Evolutionary conservation across 2,797 vertebrate species (phyloP).

Genomic region (Gambelia wislizenii): DNA sequence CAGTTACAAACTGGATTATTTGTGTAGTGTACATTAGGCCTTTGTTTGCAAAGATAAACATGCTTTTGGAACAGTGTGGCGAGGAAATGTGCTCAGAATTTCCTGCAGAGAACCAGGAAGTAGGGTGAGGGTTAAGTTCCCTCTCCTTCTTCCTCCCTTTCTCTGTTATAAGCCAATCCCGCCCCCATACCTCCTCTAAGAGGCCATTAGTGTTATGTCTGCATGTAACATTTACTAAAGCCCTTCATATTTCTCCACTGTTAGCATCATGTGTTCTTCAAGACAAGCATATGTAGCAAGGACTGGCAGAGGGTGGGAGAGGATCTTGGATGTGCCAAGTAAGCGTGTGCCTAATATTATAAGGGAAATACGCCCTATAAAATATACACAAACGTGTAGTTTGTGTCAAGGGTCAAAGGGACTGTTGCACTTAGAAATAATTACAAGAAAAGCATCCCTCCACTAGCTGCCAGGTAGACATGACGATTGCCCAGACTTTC

Average conservation of each 20-base stretch:
- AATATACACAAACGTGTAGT: conserved; percentile 77
- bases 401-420: conserved; percentile 62
- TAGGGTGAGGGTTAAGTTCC: background rate
- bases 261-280: conserved; percentile 55
- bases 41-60: background rate
- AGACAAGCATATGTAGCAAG: conserved; percentile 65
- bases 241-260: background rate
- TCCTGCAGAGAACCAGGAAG: background rate
- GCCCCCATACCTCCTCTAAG: background rate
- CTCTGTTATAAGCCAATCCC: background rate
- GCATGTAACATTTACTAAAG: background rate
- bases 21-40: too few relatives aligned
- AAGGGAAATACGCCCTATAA: conserved; percentile 76
- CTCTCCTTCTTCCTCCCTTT: background rate
- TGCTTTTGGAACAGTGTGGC: background rate
- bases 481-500: conserved; percentile 71
- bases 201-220: background rate
- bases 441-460: conserved; percentile 67
- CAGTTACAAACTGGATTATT: too few relatives aligned
- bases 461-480: conserved; percentile 77
- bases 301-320: conserved; percentile 1
- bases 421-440: conserved; percentile 71
- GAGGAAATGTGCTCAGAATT: background rate
- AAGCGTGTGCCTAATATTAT: conserved; percentile 80
- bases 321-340: conserved; percentile 54